These are phyloP conservation scores for Dicrurus megarhynchus DNA, from an alignment of 2,113 vertebrate species.

Conservation along the genomic window DNA sequence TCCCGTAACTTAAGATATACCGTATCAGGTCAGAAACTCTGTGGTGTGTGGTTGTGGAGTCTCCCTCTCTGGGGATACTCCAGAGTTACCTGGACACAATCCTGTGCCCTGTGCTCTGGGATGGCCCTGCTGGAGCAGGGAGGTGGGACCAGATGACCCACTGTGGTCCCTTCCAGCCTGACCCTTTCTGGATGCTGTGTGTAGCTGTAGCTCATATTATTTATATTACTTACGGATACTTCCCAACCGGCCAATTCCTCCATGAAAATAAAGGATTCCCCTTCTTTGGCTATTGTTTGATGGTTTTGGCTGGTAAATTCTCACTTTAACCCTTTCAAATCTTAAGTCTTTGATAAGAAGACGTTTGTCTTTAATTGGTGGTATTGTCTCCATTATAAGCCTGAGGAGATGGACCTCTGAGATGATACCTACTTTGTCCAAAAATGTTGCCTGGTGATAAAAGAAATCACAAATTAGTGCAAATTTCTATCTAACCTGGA, in stretches of 20 bases:
- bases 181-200: background rate
- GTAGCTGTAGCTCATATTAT: background rate
- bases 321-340: slow-evolving; percentile 72
- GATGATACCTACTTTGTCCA: slow-evolving; percentile 72
- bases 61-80: background rate
- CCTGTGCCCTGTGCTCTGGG: background rate
- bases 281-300: slow-evolving; percentile 16
- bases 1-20: background rate
- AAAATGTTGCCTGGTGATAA: slow-evolving; percentile 66
- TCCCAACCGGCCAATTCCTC: slow-evolving; percentile 69
- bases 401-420: slow-evolving; percentile 63
- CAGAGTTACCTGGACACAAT: background rate
- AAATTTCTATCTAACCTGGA: background rate
- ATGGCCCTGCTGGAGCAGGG: background rate
- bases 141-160: background rate
- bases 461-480: background rate
- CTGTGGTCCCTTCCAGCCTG: background rate
- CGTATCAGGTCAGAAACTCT: background rate
- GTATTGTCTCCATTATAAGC: background rate
- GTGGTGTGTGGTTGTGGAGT: background rate
- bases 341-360: slow-evolving; percentile 67
- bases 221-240: slow-evolving; percentile 68
- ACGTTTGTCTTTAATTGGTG: background rate
- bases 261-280: slow-evolving; percentile 78
- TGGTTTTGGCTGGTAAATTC: slow-evolving; percentile 75